Conservation (phyloP, 1,140 invertebrate species). For the Drosophila hydei region DNA sequence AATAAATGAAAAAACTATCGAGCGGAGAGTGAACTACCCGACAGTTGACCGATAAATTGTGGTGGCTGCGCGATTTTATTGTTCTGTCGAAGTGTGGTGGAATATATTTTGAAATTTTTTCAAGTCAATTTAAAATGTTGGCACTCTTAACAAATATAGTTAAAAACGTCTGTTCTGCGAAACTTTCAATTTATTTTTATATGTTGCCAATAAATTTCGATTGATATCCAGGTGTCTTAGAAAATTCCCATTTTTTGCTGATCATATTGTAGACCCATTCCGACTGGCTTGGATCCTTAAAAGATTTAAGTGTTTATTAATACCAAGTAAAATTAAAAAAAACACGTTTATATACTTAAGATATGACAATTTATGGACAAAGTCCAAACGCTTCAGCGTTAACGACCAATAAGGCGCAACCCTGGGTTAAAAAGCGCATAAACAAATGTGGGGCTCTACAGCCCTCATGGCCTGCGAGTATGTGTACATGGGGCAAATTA, state of each 20-base stretch:
- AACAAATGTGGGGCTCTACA: constrained; percentile 45
- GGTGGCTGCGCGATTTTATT: constrained; percentile 15
- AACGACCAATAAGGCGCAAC: constrained; percentile 45
- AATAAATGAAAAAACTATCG: constrained; percentile 15
- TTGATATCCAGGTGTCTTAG: no score
- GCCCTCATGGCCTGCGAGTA: constrained; percentile 10
- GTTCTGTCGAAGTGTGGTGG: background rate
- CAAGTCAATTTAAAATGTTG: background rate
- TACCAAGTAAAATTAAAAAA: background rate
- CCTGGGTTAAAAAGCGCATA: constrained; percentile 65
- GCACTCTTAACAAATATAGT: no score
- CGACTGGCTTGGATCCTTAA: no score
- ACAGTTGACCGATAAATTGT: constrained; percentile 27
- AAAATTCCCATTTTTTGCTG: no score
- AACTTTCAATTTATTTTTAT: no score
- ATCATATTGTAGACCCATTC: no score
- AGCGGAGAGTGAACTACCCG: constrained; percentile 16
- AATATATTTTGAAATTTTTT: background rate
- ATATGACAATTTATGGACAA: constrained; percentile 25
- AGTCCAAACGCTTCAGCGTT: constrained; percentile 34
- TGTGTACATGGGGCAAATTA: constrained; percentile 39
- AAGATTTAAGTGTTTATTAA: background rate
- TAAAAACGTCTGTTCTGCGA: no score
- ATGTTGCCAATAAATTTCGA: no score
- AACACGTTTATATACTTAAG: background rate